Base-by-base conservation (phyloP, 2,113 vertebrate genomes). In the Oreochromis tanganicae region DNA sequence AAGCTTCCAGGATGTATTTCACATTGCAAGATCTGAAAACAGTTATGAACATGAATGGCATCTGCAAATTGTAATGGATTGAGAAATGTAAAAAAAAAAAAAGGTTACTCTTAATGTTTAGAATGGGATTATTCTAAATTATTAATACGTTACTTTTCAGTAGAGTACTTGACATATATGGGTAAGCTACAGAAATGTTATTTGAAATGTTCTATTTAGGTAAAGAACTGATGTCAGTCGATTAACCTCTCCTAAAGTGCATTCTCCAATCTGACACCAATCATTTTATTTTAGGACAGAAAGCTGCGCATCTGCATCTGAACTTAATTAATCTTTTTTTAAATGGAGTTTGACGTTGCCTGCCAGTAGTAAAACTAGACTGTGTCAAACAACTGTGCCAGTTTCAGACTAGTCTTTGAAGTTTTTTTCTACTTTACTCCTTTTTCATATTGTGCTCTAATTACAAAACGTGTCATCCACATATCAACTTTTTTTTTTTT, bases 401-500 rank as follows among this genome's bases (percentile, higher is more conserved):
- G 27, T 88, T 81, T 87, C 54, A 88, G 43, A 32, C 8, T 38
- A 68, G 75, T 63, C 50, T 91, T 85, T 91, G 43, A 92, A 56
- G 32, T 61, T 84, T 71, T 82, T 84, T 81, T 32, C 27, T 13
- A 80, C 85, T 80, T 85, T 46, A 14, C 50, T 86, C 32, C 24
- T 63, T 90, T 89, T 90, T 91, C 21, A 68, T 61, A 56, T 68
- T 79, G 78, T 48, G 66, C 56, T 83, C 55, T 24, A 34, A 61
- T 27, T 73, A 75, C 68, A 86, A 84, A 81, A 66, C 57, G 24
- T 85, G 88, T 88, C 86, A 81, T 88, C 82, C 83, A 83, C 89
- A 68, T 86, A 84, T 92, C 80, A 93, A 80, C 80, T 86, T 52
- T 29, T 89, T 90, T 38, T 46, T 57, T 90, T 92, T 84, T 5